Percentiles rank a stretch among this genome's conserved stretches.
Evolutionary conservation across 2,797 vertebrate species (phyloP).

Genomic region (Myotis myotis): DNA sequence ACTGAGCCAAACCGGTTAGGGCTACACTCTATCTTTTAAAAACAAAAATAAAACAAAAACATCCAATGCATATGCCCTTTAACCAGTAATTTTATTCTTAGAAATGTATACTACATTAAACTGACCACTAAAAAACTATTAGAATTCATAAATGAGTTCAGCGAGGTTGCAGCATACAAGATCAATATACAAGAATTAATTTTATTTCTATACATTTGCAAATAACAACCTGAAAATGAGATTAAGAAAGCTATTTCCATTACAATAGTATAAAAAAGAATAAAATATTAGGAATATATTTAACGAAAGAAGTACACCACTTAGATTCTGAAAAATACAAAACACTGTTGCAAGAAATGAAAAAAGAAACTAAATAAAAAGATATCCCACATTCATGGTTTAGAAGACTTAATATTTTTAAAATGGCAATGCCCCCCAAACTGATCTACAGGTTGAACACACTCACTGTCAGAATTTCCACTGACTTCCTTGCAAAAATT

Average conservation of each 20-base stretch:
- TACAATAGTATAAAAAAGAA: not conserved
- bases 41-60: slow-evolving; percentile 22
- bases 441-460: not conserved
- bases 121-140: not conserved
- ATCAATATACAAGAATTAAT: not conserved
- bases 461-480: not conserved
- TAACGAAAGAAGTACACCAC: not conserved
- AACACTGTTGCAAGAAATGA: not conserved
- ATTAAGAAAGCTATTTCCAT: not conserved
- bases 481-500: not conserved
- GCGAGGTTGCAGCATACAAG: not conserved
- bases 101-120: not conserved
- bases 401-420: not conserved
- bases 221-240: not conserved
- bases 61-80: not conserved
- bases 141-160: slow-evolving; percentile 7
- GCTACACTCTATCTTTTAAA: not conserved
- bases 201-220: not conserved
- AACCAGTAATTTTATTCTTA: not conserved
- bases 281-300: not conserved
- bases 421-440: not conserved
- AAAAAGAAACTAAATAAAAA: slow-evolving; percentile 21
- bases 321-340: not conserved
- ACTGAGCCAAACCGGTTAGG: no score
- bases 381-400: not conserved